These are phyloP conservation scores for Dendronephthya gigantea DNA, from an alignment of 64 coral and sea anemone genomes.

Conservation along the genomic window DNA sequence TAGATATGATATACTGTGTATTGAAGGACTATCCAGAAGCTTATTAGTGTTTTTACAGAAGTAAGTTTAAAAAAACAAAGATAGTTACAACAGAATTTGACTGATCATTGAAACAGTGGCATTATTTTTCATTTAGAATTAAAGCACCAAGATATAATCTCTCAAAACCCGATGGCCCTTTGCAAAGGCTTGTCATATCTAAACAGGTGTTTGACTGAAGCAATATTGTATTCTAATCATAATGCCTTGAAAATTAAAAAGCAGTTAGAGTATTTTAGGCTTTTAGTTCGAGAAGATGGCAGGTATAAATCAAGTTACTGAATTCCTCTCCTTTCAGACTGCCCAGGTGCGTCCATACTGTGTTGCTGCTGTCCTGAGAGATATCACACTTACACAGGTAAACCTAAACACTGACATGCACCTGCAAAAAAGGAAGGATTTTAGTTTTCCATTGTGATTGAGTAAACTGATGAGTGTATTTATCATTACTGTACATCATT, in stretches of 20 bases:
- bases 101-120: background rate
- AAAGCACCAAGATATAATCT: conserved; percentile 70
- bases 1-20: conserved; percentile 89
- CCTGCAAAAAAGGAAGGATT: too few species aligned
- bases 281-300: too few species aligned
- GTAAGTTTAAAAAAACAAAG: conserved; percentile 21
- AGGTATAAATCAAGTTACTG: background rate
- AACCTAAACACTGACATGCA: too few species aligned
- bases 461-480: too few species aligned
- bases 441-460: too few species aligned
- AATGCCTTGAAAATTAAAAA: too few species aligned
- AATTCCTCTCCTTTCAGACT: conserved; percentile 40
- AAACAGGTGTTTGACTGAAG: conserved; percentile 40
- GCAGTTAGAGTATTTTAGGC: too few species aligned
- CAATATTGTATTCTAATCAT: too few species aligned
- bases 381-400: conserved; percentile 70
- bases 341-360: conserved; percentile 86
- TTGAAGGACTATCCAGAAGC: conserved; percentile 86
- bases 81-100: background rate
- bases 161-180: conserved; percentile 51
- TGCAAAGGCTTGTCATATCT: conserved; percentile 69
- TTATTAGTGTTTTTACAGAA: conserved; percentile 80
- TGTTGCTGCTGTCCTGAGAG: conserved; percentile 77
- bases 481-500: too few species aligned
- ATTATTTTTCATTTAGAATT: conserved; percentile 39